Base-by-base conservation (phyloP, 2,888 invertebrate genomes). In the Odontocolon sp. region DNA sequence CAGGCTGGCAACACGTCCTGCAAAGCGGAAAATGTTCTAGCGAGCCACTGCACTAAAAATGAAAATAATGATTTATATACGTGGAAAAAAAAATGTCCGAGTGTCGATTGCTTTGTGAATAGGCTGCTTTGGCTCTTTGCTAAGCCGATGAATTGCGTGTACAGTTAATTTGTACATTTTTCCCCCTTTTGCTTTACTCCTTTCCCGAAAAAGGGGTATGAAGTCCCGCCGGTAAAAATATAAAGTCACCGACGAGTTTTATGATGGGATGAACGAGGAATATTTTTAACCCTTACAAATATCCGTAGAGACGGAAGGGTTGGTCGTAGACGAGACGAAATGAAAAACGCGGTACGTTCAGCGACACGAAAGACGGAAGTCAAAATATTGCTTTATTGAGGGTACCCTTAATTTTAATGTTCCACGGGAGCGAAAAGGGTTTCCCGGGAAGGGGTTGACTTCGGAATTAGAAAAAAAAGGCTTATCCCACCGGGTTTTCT, bases 341-440 rank as follows among this genome's bases (percentile, higher is more conserved):
- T 61, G 57, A 54, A 63, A 57, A 50, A 31, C 36, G 14, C 18
- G 28, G 45, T 8, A 33, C 9, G 9, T 36, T 26, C 14, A n/a
- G 14, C 18, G 36, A 63, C 38, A 23, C 28, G 11, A 42, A 38
- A 57, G 72, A 23, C 78, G 80, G 78, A 79, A 86, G 85, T 87
- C 87, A 87, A 86, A 88, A 88, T 89, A 88, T 88, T 88, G 81
- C 84, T 89, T 89, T 89, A 89, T 88, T 87, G 85, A 82, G 81
- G 77, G 69, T 52, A 70, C 63, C 71, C 74, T 71, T 74, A 83
- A 83, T 83, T 77, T 81, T 71, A 52, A 82, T 78, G 78, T 81
- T 72, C 67, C 74, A 68, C 66, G 59, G 26, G 67, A 54, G 61
- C 50, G 66, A 66, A 79, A 82, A 79, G 81, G 81, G 81, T 80